Base-by-base conservation (phyloP, 2,113 vertebrate genomes). In the Apus apus region DNA sequence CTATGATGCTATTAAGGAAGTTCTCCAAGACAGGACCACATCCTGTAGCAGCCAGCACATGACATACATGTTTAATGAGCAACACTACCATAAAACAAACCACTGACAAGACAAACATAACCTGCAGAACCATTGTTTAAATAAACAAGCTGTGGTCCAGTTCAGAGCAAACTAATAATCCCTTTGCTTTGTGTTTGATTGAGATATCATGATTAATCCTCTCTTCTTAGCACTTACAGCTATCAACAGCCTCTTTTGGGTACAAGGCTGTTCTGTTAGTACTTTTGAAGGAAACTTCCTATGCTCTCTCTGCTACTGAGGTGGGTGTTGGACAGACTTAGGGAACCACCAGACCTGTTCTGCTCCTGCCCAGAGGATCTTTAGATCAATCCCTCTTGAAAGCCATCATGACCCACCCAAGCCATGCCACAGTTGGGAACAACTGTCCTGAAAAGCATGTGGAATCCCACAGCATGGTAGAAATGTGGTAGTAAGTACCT, bases 401-500 rank as follows among this genome's bases (percentile, higher is more conserved):
- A 76, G 14, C 54, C 29, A 68, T 54, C 3, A 5, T 40, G 21
- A 90, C n/a, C 46, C 46, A 73, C 36, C 32, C 64, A 90, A 83
- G 51, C 26, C 15, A 5, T 22, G 25, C 18, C 80, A 78, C 16
- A 64, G 48, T 71, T 43, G 13, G 45, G 45, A 93, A 65, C 60
- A 77, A 71, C 58, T 45, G n/a, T 25, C 67, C 62, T 66, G n/a
- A 70, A 77, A 38, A 74, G 51, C 30, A 86, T 1, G 3, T 14
- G 25, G n/a, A 84, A 77, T 62, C 51, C 65, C 56, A 64, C 9
- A 67, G 85, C 68, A 83, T 3, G 15, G 20, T 71, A 34, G 43
- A 93, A 93, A 77, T 12, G 32, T 12, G 19, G 50, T 85, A 82
- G 65, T 61, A 87, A 89, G 62, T 88, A 96, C 72, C 79, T 71